Evolutionary conservation across 2,888 invertebrate species (phyloP).

Genomic region (Margaritifera margaritifera): DNA sequence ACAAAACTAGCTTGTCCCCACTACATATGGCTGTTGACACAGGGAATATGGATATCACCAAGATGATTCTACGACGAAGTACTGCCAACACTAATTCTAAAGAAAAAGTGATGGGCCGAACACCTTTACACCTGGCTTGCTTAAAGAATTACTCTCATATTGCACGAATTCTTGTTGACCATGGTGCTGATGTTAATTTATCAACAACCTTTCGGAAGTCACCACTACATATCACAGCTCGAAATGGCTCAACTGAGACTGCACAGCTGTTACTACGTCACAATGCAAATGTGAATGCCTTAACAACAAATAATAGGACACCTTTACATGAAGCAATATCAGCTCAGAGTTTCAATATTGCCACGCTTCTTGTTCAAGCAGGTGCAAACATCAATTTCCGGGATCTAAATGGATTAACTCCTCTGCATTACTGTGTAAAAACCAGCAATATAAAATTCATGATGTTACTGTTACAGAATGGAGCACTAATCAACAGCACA

Average conservation of each 20-base stretch:
- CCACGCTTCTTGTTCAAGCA: conserved; percentile 47
- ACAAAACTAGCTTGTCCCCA: conserved; percentile 52
- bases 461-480: conserved; percentile 43
- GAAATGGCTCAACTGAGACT: conserved; percentile 44
- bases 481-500: conserved; percentile 50
- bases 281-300: conserved; percentile 55
- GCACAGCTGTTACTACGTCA: conserved; percentile 46
- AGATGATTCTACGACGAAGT: conserved; percentile 52
- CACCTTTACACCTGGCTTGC: conserved; percentile 61
- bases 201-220: conserved; percentile 61
- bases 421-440: conserved; percentile 52
- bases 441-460: conserved; percentile 45
- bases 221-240: conserved; percentile 55
- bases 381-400: conserved; percentile 55
- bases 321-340: conserved; percentile 57
- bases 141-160: conserved; percentile 43
- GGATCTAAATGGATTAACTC: conserved; percentile 59
- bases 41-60: conserved; percentile 48
- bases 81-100: conserved; percentile 57
- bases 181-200: conserved; percentile 62
- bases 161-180: conserved; percentile 50
- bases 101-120: conserved; percentile 59
- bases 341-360: conserved; percentile 40
- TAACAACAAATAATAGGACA: conserved; percentile 54
- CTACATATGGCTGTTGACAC: conserved; percentile 54